Evolutionary conservation across 2,113 vertebrate genomes (phyloP).

Genomic region (Pungitius pungitius): DNA sequence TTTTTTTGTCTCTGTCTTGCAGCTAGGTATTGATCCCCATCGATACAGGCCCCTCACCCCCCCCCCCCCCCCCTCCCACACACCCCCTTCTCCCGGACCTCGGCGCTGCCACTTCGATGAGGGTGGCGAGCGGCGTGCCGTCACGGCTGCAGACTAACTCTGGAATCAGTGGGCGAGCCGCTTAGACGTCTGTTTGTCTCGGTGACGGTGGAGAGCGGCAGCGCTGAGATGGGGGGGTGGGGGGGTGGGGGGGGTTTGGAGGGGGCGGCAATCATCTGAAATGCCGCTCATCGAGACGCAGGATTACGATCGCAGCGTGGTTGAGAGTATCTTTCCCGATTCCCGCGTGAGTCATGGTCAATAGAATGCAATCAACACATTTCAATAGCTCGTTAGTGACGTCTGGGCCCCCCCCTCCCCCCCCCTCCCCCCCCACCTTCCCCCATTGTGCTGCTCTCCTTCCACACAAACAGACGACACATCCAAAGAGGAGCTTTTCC

Average conservation of each 20-base stretch:
- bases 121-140: conserved; percentile 49
- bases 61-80: no score
- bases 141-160: conserved; percentile 65
- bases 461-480: neutral
- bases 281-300: neutral
- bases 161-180: conserved; percentile 67
- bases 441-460: neutral
- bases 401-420: neutral
- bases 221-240: conserved; percentile 16
- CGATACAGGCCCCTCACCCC: neutral
- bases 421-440: neutral
- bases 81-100: conserved; percentile 43
- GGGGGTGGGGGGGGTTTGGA: neutral
- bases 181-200: conserved; percentile 62
- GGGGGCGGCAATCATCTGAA: neutral
- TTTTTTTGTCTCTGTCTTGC: conserved; percentile 29
- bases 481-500: neutral
- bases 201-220: conserved; percentile 53
- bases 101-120: conserved; percentile 54
- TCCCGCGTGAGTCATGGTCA: neutral
- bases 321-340: neutral
- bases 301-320: neutral
- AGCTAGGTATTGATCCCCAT: conserved; percentile 63
- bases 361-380: neutral
- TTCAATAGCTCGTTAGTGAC: neutral